Conservation (phyloP, 2,113 vertebrate species). For the Aptenodytes forsteri region DNA sequence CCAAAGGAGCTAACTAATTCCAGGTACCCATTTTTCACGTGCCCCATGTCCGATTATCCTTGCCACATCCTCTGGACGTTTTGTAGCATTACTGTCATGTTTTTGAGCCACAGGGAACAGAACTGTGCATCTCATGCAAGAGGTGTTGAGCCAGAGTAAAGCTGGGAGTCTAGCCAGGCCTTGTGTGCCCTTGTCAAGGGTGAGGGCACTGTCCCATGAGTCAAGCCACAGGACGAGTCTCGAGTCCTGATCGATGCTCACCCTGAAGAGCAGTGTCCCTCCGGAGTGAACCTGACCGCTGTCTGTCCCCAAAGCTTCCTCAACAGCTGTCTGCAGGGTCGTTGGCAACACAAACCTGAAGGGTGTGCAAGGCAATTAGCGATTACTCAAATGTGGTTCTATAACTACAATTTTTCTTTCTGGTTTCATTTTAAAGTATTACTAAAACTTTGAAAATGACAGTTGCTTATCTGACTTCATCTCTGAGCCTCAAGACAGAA, state of each 20-base stretch:
- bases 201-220: no score
- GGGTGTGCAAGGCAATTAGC: no score
- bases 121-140: fast-evolving
- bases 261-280: not conserved
- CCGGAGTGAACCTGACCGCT: fast-evolving
- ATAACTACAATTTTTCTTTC: not conserved
- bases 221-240: no score
- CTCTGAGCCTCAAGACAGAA: not conserved
- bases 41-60: fast-evolving
- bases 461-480: not conserved
- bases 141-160: no score
- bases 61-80: fast-evolving
- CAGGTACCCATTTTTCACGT: fast-evolving
- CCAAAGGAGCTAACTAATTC: fast-evolving
- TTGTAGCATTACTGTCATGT: fast-evolving
- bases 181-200: no score
- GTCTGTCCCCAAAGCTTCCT: fast-evolving
- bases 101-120: not conserved
- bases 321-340: not conserved
- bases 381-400: fast-evolving
- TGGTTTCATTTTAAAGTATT: not conserved
- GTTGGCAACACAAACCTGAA: fast-evolving
- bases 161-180: not conserved
- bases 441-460: not conserved
- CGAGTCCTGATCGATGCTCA: fast-evolving